Base-by-base conservation (phyloP, 2,888 invertebrate species). In the Himalopsyche tibetana region DNA sequence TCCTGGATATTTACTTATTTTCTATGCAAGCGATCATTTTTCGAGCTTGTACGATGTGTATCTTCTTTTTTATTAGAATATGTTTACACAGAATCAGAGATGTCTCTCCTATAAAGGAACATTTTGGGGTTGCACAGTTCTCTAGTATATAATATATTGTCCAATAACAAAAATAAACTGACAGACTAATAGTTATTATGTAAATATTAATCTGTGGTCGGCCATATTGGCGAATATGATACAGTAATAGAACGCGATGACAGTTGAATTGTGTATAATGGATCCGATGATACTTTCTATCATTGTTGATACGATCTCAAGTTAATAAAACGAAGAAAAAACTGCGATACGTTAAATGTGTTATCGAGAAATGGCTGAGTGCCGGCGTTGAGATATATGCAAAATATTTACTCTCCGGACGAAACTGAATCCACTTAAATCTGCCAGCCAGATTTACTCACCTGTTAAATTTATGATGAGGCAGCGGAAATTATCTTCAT, bases 351-450 rank as follows among this genome's bases (percentile, higher is more conserved):
- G 36, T 63, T 84, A 56, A 63, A 82, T 82, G 45, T 45, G 55
- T 82, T 84, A 84, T 84, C 84, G 84, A 69, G 63, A 42, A 81
- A 45, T 38, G 74, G 82, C 51, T 82, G 56, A 85, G 85, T 85
- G 85, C 82, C 40, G 6, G 69, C 74, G 85, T 82, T 85, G 85
- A 85, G 28, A 85, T 55, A 38, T n/a, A 55, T 74, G 74, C 82
- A 85, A 85, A 85, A 85, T 85, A 82, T 85, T 85, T 85, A 85
- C 74, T 5, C 55, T 19, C 17, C 56, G 12, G 40, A 36, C 45
- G 55, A 74, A 84, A 45, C 51, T 55, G 80, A 42, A 55, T 80
- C 51, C 84, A 80, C 84, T 84, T 55, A 84, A 84, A 84, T 19
- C 42, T 11, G 19, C 63, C 63, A 19, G 28, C 28, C 0, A 40